Percentiles rank a stretch among this genome's conserved stretches.
Evolutionary conservation across 2,888 invertebrate species (phyloP).

Genomic region (Luffia ferchaultella): DNA sequence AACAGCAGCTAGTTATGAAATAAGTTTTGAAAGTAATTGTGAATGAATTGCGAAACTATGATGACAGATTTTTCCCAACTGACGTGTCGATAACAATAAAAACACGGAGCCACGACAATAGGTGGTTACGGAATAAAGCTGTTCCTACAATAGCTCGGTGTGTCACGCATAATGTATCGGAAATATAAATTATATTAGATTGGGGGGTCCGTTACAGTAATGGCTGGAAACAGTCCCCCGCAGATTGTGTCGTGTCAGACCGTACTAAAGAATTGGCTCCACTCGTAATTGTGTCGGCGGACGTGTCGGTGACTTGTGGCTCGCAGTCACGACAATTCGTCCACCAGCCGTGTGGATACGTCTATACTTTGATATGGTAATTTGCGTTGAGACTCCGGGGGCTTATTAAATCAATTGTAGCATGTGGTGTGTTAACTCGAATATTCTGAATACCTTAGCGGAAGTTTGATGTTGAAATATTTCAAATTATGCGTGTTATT

Average conservation of each 20-base stretch:
- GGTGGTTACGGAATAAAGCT: conserved; percentile 35
- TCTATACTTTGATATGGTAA: not conserved
- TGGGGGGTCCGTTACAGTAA: conserved; percentile 33
- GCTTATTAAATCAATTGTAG: not conserved
- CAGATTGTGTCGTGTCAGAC: conserved; percentile 35
- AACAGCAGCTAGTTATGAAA: too few relatives aligned
- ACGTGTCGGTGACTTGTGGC: conserved; percentile 33
- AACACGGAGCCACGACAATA: too few relatives aligned
- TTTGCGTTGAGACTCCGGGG: not conserved
- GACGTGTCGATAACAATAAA: too few relatives aligned
- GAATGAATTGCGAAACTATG: too few relatives aligned
- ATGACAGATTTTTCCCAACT: too few relatives aligned
- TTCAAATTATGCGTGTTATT: too few relatives aligned
- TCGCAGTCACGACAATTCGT: conserved; percentile 28
- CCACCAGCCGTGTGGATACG: not conserved
- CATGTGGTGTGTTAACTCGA: too few relatives aligned
- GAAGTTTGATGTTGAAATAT: too few relatives aligned
- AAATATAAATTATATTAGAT: conserved; percentile 51
- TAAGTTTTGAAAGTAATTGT: too few relatives aligned
- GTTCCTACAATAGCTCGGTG: conserved; percentile 30
- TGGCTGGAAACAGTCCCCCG: conserved; percentile 17
- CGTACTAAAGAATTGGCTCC: conserved; percentile 44
- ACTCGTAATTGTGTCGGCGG: conserved; percentile 41
- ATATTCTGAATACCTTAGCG: too few relatives aligned
- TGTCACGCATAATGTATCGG: conserved; percentile 43